phyloP scores from a whole-genome alignment of 2,888 invertebrate genomes.

The Tenthredo scrophulariae region DNA sequence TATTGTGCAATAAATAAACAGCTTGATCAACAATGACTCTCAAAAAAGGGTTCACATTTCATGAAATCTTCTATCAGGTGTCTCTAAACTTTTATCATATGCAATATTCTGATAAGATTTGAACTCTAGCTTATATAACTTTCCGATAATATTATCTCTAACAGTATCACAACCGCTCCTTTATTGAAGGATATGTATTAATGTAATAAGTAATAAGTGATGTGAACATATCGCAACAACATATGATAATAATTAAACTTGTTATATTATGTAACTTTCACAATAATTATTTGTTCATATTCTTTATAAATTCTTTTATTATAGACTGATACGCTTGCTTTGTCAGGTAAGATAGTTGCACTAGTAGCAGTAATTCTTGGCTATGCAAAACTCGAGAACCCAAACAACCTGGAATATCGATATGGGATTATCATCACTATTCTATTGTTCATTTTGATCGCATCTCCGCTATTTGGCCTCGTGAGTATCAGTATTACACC shows the following conservation, averaged over 20 bases:
- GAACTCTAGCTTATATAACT: neutral
- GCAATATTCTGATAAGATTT: neutral
- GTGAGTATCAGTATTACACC: conserved; percentile 79
- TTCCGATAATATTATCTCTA: neutral
- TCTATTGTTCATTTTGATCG: conserved; percentile 84
- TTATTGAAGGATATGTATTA: neutral
- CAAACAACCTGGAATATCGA: conserved; percentile 83
- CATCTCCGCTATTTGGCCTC: conserved; percentile 85
- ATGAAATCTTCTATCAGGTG: neutral
- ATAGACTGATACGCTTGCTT: conserved; percentile 63
- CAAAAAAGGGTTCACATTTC: neutral
- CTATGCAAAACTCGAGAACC: conserved; percentile 85
- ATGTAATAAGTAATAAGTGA: neutral
- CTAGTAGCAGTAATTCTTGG: conserved; percentile 82
- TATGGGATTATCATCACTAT: conserved; percentile 87
- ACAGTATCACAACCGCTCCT: neutral
- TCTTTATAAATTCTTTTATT: conserved; percentile 52
- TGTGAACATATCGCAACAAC: neutral
- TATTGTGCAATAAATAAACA: neutral
- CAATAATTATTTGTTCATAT: neutral
- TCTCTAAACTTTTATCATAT: neutral
- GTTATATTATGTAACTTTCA: conserved; percentile 3
- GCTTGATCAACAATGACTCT: neutral
- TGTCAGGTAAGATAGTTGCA: conserved; percentile 80
- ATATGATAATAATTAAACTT: neutral